phyloP scores from a whole-genome alignment of 2,888 invertebrate species.

The Phaonia tiefii region DNA sequence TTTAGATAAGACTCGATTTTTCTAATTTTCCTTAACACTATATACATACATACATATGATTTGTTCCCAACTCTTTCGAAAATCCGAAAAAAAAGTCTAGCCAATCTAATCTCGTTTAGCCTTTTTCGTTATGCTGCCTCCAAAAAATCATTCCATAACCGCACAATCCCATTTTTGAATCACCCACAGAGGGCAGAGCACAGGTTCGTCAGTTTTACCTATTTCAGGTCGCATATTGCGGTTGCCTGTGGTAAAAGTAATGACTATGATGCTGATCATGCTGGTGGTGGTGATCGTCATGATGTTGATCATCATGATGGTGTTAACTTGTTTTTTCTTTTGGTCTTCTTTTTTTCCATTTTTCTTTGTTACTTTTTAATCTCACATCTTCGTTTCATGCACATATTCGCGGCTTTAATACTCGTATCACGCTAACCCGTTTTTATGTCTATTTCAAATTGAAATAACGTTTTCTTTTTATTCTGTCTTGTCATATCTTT shows the following conservation, averaged over 20 bases:
- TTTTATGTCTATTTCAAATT: conserved; percentile 55
- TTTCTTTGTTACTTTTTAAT: conserved; percentile 16
- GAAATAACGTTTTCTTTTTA: conserved; percentile 57
- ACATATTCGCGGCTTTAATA: conserved; percentile 35
- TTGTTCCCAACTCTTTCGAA: no score
- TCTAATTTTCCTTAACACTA: neutral
- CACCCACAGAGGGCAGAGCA: conserved; percentile 17
- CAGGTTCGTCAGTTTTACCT: neutral
- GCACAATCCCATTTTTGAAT: conserved; percentile 14
- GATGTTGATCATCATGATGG: conserved; percentile 30
- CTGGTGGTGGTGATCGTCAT: neutral
- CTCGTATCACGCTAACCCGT: conserved; percentile 43
- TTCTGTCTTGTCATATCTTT: conserved; percentile 27
- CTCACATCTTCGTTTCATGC: conserved; percentile 38
- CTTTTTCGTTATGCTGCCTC: neutral
- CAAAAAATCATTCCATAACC: neutral
- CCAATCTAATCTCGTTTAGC: neutral
- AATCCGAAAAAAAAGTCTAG: no score
- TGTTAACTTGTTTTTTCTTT: conserved; percentile 45
- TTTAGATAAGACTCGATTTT: neutral
- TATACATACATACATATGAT: no score
- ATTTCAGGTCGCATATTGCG: conserved; percentile 18
- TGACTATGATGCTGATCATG: neutral
- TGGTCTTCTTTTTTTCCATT: conserved; percentile 23
- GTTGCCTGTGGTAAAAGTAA: neutral